These are phyloP conservation scores for Lepidostoma basale DNA, from an alignment of 1,140 invertebrate species.

Conservation along the genomic window DNA sequence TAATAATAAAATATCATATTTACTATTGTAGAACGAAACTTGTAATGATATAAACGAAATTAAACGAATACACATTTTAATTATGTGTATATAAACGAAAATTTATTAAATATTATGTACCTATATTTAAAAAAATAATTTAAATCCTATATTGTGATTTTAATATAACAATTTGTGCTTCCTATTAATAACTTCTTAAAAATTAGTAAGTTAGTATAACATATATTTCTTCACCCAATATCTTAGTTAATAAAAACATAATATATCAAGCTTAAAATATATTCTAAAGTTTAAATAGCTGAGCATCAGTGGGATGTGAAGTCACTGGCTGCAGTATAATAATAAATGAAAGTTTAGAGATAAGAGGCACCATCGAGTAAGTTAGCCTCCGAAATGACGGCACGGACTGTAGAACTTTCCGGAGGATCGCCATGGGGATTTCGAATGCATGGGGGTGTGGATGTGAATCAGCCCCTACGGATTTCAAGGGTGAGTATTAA, in stretches of 20 bases:
- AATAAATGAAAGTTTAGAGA: no score
- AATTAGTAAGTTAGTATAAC: no score
- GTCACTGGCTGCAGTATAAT: no score
- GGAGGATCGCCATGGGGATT: slow-evolving; percentile 90
- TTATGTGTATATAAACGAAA: slow-evolving; percentile 6
- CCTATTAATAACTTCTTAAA: no score
- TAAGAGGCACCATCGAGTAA: no score
- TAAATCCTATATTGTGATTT: slow-evolving; percentile 19
- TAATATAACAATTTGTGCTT: slow-evolving; percentile 11
- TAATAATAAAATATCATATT: background rate
- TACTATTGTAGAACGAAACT: background rate
- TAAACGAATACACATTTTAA: background rate
- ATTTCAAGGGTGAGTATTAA: slow-evolving; percentile 76
- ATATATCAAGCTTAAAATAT: no score
- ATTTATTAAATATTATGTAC: no score
- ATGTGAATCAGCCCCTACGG: slow-evolving; percentile 74
- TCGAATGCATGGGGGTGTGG: slow-evolving; percentile 80
- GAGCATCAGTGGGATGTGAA: no score
- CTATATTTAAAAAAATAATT: no score
- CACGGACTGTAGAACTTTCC: slow-evolving; percentile 73
- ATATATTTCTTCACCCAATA: no score
- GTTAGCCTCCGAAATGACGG: slow-evolving; percentile 60
- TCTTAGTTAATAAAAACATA: no score
- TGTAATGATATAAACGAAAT: background rate
- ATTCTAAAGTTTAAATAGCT: no score